Evolutionary conservation across 2,888 invertebrate genomes (phyloP).

Genomic region (Rhopalosiphum nymphaeae): DNA sequence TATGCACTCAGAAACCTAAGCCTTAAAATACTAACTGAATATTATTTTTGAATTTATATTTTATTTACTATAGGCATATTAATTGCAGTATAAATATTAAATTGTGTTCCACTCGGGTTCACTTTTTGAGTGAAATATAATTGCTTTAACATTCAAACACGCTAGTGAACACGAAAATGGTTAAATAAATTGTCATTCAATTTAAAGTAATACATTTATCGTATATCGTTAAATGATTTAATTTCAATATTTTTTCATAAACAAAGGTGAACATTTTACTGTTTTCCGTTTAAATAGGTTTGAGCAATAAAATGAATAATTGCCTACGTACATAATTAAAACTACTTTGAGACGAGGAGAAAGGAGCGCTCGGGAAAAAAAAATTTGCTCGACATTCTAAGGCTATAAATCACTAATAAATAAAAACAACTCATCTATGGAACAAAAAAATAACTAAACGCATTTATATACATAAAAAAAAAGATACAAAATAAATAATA

Average conservation of each 20-base stretch:
- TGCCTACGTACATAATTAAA: neutral
- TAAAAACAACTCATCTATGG: slow-evolving; percentile 27
- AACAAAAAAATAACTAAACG: slow-evolving; percentile 57
- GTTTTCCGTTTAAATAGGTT: neutral
- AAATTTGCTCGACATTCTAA: neutral
- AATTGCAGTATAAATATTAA: neutral
- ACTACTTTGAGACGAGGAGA: neutral
- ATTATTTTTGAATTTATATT: neutral
- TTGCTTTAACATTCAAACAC: neutral
- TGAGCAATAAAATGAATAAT: neutral
- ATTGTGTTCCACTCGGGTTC: neutral
- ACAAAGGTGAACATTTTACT: neutral
- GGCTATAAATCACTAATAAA: neutral
- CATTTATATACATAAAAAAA: slow-evolving; percentile 66
- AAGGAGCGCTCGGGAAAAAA: neutral
- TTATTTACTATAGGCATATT: neutral
- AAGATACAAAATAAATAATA: slow-evolving; percentile 66
- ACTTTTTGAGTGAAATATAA: neutral
- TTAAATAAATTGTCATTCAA: neutral
- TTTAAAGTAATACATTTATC: neutral
- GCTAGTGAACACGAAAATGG: neutral
- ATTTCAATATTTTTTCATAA: neutral
- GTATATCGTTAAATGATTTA: neutral
- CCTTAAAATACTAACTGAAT: neutral
- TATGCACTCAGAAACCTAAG: neutral